Base-by-base conservation (phyloP, 2,888 invertebrate genomes). In the Apantesis nais region DNA sequence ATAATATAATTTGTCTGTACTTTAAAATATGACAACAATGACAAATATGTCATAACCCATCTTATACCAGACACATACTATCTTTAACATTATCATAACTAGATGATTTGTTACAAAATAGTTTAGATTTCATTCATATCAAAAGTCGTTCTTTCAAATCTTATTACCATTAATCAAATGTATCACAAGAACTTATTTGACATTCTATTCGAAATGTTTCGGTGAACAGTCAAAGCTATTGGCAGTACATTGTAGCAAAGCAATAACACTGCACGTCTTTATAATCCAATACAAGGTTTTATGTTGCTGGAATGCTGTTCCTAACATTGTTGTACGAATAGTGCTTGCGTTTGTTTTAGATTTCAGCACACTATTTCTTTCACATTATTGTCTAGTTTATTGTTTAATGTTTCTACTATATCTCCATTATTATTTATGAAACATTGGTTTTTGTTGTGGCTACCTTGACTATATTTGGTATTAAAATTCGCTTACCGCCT, bases 241-340 rank as follows among this genome's bases (percentile, higher is more conserved):
- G 78, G 76, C 67, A 67, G 61, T 77, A 82, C 81, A 78, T 68
- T 81, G 81, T 83, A 72, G 74, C 70, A 68, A 71, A 77, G 77
- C 74, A 76, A 81, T 81, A 81, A 76, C 74, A 69, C 58, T 62
- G 72, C 72, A 70, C 83, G 81, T 78, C 81, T 83, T 80, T 82
- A 81, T 81, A 82, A 81, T 83, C 81, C 78, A 77, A 77, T 74
- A 79, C 73, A 72, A 68, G 73, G 75, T 74, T 79, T 79, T 74
- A 80, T 78, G 73, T 77, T 75, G 66, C 73, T 70, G 66, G 81
- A 77, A 80, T 75, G 74, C 74, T 71, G 71, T 74, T 74, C 63
- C 63, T 73, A 75, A 83, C 82, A 80, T 75, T 82, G 70, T 70
- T 34, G 78, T 81, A 72, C 71, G 63, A 75, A 76, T 77, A 78